phyloP scores from a whole-genome alignment of 2,797 vertebrate genomes.

The Meriones psammophilus region DNA sequence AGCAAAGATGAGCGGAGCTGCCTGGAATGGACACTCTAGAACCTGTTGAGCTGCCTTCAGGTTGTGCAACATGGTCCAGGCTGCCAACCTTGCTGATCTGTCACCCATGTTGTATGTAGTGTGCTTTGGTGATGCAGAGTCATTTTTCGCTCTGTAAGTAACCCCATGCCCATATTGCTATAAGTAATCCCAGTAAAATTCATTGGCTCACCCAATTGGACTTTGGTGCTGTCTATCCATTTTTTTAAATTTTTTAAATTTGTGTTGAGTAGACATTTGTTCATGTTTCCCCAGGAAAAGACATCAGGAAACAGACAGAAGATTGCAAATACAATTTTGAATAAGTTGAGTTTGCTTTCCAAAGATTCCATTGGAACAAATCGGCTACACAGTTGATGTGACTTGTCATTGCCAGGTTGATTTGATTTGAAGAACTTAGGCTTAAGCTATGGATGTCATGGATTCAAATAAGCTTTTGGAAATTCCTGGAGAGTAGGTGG shows the following conservation, averaged over 20 bases:
- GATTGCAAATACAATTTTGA: neutral
- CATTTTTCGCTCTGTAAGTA: neutral
- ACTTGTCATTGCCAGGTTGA: neutral
- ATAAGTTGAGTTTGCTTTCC: neutral
- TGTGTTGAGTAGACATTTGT: neutral
- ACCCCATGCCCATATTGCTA: too few species aligned
- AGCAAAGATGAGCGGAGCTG: neutral
- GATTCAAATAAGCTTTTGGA: neutral
- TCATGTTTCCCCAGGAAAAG: neutral
- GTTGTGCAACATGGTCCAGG: neutral
- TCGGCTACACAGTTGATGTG: neutral
- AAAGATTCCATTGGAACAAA: neutral
- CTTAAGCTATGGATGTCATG: neutral
- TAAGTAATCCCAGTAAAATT: neutral
- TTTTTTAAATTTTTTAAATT: neutral
- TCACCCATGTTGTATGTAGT: neutral
- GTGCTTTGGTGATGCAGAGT: neutral
- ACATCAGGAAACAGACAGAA: neutral
- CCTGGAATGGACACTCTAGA: neutral
- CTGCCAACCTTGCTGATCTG: neutral
- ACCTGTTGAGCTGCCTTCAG: neutral
- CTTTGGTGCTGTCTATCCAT: too few species aligned
- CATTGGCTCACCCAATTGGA: neutral
- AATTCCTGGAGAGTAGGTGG: neutral
- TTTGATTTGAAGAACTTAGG: slow-evolving; percentile 17